phyloP scores from a whole-genome alignment of 2,113 vertebrate genomes.

The Peromyscus polionotus region DNA sequence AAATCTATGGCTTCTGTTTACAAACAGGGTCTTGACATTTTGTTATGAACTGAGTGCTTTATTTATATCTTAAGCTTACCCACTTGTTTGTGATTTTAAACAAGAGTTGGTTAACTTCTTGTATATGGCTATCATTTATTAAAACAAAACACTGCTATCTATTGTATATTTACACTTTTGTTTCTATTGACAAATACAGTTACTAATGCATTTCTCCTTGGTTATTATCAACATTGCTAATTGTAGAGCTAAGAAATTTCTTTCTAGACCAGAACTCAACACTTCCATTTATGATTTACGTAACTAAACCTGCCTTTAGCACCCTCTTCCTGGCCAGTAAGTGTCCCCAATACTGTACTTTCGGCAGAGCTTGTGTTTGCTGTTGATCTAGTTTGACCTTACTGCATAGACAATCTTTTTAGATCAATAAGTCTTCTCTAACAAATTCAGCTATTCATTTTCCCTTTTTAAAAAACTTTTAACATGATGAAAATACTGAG shows the following conservation, averaged over 20 bases:
- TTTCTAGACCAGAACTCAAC: constrained; percentile 68
- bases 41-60: background rate
- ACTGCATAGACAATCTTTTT: constrained; percentile 83
- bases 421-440: constrained; percentile 82
- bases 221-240: constrained; percentile 11
- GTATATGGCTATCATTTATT: background rate
- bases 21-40: background rate
- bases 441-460: constrained; percentile 76
- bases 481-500: constrained; percentile 41
- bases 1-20: background rate
- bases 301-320: constrained; percentile 68
- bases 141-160: background rate
- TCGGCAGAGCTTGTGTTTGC: constrained; percentile 72
- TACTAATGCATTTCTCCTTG: constrained; percentile 17
- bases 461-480: constrained; percentile 66
- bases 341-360: constrained; percentile 67
- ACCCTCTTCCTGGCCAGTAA: constrained; percentile 67
- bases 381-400: constrained; percentile 81
- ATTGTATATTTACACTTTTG: constrained; percentile 48
- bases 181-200: constrained; percentile 67
- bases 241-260: constrained; percentile 75
- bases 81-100: background rate
- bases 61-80: background rate
- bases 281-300: constrained; percentile 80
- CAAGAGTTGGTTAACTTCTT: background rate